phyloP scores from a whole-genome alignment of 37 sponge, comb jelly and placozoan species.

The Crambe crambe region DNA sequence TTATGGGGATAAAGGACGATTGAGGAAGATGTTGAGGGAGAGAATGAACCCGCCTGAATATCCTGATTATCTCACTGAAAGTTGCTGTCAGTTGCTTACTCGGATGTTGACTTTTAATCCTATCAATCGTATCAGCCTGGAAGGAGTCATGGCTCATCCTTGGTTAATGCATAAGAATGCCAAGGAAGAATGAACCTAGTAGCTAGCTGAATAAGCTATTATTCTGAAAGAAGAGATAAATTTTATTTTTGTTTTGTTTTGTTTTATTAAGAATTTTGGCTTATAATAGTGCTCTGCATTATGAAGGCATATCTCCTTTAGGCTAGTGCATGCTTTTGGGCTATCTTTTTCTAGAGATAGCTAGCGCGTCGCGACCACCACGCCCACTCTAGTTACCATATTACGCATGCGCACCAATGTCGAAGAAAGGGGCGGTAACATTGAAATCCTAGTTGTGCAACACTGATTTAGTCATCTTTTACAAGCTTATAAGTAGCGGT shows the following conservation, averaged over 20 bases:
- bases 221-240: too few species aligned
- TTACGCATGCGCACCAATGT: background rate
- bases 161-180: conserved; percentile 40
- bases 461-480: too few species aligned
- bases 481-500: too few species aligned
- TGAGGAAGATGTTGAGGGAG: conserved; percentile 46
- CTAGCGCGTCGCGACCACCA: too few species aligned
- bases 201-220: too few species aligned
- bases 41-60: conserved; percentile 40
- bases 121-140: conserved; percentile 14
- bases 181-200: background rate
- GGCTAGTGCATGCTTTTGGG: too few species aligned
- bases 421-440: background rate
- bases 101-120: conserved; percentile 46
- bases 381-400: too few species aligned
- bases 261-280: too few species aligned
- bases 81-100: conserved; percentile 32
- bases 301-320: too few species aligned
- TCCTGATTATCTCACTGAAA: conserved; percentile 13
- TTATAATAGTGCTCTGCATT: too few species aligned
- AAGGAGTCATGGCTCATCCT: conserved; percentile 38
- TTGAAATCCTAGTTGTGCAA: background rate
- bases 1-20: conserved; percentile 46
- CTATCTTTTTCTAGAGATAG: too few species aligned
- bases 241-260: too few species aligned